Evolutionary conservation across 37 sponge, comb jelly and placozoan species (phyloP).

Genomic region (Ephydatia muelleri): DNA sequence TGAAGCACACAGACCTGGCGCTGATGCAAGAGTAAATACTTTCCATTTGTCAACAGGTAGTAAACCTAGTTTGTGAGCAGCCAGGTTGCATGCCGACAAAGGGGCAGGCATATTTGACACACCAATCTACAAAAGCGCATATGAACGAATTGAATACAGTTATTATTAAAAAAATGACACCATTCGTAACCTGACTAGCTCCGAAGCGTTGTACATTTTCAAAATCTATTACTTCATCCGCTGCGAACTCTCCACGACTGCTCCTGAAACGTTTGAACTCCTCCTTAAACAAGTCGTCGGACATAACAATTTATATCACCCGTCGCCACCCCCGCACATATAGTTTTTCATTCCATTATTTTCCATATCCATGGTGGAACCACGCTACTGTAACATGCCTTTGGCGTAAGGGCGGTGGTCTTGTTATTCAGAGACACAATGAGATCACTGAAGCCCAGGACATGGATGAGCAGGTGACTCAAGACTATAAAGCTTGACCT

Average conservation of each 20-base stretch:
- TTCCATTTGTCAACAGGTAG: slow-evolving; percentile 48
- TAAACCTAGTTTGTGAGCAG: slow-evolving; percentile 39
- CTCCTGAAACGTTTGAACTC: slow-evolving; percentile 75
- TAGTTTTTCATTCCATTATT: no score
- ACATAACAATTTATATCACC: background rate
- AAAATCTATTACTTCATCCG: slow-evolving; percentile 66
- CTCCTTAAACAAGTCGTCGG: slow-evolving; percentile 52
- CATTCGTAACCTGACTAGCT: background rate
- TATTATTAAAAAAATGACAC: background rate
- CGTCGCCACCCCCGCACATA: background rate
- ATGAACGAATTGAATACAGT: background rate
- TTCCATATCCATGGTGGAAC: no score
- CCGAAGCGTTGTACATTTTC: slow-evolving; percentile 4
- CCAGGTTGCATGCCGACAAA: background rate
- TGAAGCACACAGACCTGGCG: slow-evolving; percentile 35
- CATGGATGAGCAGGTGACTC: no score
- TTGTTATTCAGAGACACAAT: no score
- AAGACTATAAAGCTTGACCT: no score
- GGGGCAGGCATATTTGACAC: background rate
- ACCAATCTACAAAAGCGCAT: background rate
- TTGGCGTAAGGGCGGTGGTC: no score
- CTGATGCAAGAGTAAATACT: slow-evolving; percentile 34
- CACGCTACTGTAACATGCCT: no score
- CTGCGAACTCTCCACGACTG: slow-evolving; percentile 2
- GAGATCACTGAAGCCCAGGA: no score